A percentile compares a stretch with the other conserved stretches of the same genome.
phyloP scores from a whole-genome alignment of 1,140 invertebrate species.

The Drosophila funebris region DNA sequence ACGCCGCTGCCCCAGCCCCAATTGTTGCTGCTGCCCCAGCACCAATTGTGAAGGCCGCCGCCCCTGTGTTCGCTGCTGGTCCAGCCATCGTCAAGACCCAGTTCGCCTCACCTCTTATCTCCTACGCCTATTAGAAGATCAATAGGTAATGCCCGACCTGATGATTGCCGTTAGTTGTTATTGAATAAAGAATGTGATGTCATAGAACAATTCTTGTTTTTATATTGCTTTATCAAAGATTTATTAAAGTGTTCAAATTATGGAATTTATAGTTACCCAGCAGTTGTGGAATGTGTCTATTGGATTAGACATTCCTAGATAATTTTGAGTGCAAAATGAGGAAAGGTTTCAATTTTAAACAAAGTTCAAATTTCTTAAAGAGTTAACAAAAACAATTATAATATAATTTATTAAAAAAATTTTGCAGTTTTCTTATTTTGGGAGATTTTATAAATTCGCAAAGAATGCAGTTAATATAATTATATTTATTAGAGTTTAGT shows the following conservation, averaged over 20 bases:
- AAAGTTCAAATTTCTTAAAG: no score
- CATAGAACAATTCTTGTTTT: constrained; percentile 11
- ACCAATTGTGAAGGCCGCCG: constrained; percentile 35
- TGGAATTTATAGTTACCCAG: no score
- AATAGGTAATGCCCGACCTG: constrained; percentile 60
- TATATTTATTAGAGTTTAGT: no score
- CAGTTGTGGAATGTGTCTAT: no score
- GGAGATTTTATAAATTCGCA: background rate
- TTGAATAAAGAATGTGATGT: constrained; percentile 78
- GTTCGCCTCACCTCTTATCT: constrained; percentile 74
- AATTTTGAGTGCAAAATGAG: no score
- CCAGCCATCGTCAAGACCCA: constrained; percentile 74
- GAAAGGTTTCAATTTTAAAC: no score
- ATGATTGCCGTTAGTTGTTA: constrained; percentile 82
- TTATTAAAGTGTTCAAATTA: no score
- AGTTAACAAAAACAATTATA: no score
- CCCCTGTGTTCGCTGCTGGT: constrained; percentile 43
- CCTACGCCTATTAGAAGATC: constrained; percentile 66
- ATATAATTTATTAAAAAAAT: no score
- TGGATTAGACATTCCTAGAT: no score
- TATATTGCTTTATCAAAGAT: background rate
- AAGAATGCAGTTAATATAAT: no score
- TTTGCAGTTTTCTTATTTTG: no score
- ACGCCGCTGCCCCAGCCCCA: constrained; percentile 59
- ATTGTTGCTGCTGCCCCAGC: constrained; percentile 44